Base-by-base conservation (phyloP, 2,888 invertebrate genomes). In the Alitta virens region DNA sequence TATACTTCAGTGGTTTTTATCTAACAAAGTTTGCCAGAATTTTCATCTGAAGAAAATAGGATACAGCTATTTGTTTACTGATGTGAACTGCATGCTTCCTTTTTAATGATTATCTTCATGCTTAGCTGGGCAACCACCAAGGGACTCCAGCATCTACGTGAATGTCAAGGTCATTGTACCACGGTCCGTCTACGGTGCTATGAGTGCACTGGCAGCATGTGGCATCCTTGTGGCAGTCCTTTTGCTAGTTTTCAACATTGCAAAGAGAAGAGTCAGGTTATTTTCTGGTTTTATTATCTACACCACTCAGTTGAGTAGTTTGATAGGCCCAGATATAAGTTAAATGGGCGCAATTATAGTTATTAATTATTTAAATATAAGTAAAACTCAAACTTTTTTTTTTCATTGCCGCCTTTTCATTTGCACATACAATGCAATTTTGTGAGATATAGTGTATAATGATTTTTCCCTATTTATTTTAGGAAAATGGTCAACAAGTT, bases 101-200 rank as follows among this genome's bases (percentile, higher is more conserved):
- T 50, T 50, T 18, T 50, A 2, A 9, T 53, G 26, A 18, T 53
- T 9, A 33, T 43, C 7, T 50, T 49, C 1, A 33, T 33, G n/a
- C 12, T 33, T 38, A 59, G 59, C 23, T 23, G 59, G 59, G 9
- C 27, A 23, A 12, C 52, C 51, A 1, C 59, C 59, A 5, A 33
- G 49, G 18, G 59, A 59, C 52, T 59, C 59, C 1, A 59, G 51
- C 59, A 52, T 18, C n/a, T 27, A 51, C 3, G 52, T 52, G 12
- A 16, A 23, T 2, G 52, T 40, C 2, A 46, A 46, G 18, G 21
- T 50, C 21, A 38, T 38, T 26, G 59, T 59, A 5, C 42, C 59
- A 7, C 21, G 9, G 2, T 16, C 23, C 3, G 24, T 52, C 21
- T 59, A 59, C n/a, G 40, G 33, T 2, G 23, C 42, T 16, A 51